These are phyloP conservation scores for Tortricodes alternella DNA, from an alignment of 2,888 invertebrate species.

Conservation along the genomic window DNA sequence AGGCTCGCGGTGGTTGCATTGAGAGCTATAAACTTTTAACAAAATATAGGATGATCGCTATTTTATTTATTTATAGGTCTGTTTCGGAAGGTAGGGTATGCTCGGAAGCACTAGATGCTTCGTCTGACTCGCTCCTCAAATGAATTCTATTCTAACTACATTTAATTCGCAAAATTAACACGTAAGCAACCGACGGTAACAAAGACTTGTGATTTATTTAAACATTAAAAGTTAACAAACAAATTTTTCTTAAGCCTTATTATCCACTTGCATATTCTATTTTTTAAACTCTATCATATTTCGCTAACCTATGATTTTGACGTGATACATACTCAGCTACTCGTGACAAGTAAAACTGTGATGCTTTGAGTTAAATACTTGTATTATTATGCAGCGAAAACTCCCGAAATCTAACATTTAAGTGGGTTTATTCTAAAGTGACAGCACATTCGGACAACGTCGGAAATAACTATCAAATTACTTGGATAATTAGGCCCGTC, in stretches of 20 bases:
- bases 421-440: too few relatives aligned
- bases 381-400: conserved; percentile 17
- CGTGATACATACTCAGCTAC: conserved; percentile 9
- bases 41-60: conserved; percentile 18
- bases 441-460: too few relatives aligned
- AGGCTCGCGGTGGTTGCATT: conserved; percentile 9
- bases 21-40: conserved; percentile 9
- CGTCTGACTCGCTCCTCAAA: neutral
- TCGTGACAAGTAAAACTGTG: conserved; percentile 19
- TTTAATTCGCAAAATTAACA: conserved; percentile 3
- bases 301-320: conserved; percentile 7
- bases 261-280: conserved; percentile 1
- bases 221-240: neutral
- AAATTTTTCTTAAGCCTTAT: neutral
- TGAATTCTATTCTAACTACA: conserved; percentile 6
- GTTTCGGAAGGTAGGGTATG: conserved; percentile 17
- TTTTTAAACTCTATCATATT: conserved; percentile 7
- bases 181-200: conserved; percentile 11
- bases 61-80: conserved; percentile 3
- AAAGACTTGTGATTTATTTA: conserved; percentile 4
- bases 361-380: conserved; percentile 15
- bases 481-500: too few relatives aligned
- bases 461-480: too few relatives aligned
- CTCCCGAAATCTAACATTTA: conserved; percentile 15
- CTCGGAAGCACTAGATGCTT: conserved; percentile 13